Base-by-base conservation (phyloP, 2,888 invertebrate genomes). In the Hesperia comma region DNA sequence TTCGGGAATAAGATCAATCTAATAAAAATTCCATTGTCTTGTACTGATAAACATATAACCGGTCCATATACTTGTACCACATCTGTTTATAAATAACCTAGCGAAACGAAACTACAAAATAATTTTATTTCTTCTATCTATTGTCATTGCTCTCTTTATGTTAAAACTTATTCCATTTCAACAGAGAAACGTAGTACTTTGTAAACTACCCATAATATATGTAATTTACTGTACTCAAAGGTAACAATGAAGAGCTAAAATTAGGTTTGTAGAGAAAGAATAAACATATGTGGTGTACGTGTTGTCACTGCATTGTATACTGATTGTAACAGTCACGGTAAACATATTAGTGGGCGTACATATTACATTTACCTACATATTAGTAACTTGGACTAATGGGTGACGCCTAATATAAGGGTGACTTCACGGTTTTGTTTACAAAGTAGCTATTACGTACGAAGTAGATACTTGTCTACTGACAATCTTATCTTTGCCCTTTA, bases 301-400 rank as follows among this genome's bases (percentile, higher is more conserved):
- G 56, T 40, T 37, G 33, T 19, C 40, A 40, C 14, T 40, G 32
- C n/a, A 54, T 33, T 33, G 7, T 54, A n/a, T n/a, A n/a, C n/a
- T n/a, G n/a, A n/a, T n/a, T n/a, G n/a, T n/a, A n/a, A 54, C 54
- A 54, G 19, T 40, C 19, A 19, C 19, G 37, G 40, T 54, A 56
- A 56, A 56, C 40, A 56, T 56, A 40, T 56, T 56, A 56, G 56
- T 21, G 19, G 56, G 14, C 56, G 40, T 37, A 40, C 26, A 19
- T 19, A 40, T 40, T 33, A 19, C 40, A 19, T 33, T 37, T n/a
- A n/a, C n/a, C n/a, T 56, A 40, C 56, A 56, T 33, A 54, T 40
- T 40, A 56, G 12, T 37, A 19, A 21, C 56, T 56, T 40, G 19
- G 56, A 14, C 40, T 56, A 56, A 56, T 56, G 56, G 56, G 40